phyloP scores from a whole-genome alignment of 1,140 invertebrate genomes.

The Aphidius ervi region DNA sequence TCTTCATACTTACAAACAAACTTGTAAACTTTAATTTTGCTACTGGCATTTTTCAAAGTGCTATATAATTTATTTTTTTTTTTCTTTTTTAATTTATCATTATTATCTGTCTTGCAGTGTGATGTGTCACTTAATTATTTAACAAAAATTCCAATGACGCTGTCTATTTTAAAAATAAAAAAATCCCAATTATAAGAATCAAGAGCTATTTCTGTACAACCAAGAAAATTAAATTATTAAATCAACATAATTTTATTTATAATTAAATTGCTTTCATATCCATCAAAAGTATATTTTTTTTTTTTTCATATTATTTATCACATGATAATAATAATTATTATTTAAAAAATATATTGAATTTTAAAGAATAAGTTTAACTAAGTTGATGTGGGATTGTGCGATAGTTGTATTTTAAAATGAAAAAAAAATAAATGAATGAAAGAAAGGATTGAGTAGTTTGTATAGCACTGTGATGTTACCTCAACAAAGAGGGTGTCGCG shows the following conservation, averaged over 20 bases:
- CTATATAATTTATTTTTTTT: slow-evolving; percentile 1
- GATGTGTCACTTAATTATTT: slow-evolving; percentile 49
- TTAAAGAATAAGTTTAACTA: no score
- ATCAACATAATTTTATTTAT: no score
- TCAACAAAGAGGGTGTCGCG: slow-evolving; percentile 50
- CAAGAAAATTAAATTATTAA: no score
- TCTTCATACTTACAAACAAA: slow-evolving; percentile 26
- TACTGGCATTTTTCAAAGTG: slow-evolving; percentile 18
- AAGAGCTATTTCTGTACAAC: no score
- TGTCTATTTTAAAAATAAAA: slow-evolving; percentile 31
- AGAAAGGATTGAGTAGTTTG: slow-evolving; percentile 51
- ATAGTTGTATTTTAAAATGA: slow-evolving; percentile 27
- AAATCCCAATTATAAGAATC: no score
- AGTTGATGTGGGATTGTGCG: slow-evolving; percentile 20
- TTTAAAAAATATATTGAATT: no score
- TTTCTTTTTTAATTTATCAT: neutral
- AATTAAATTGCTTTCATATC: no score
- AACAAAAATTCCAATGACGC: slow-evolving; percentile 52
- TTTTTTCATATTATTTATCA: no score
- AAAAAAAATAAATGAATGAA: slow-evolving; percentile 37
- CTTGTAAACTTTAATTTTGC: slow-evolving; percentile 19
- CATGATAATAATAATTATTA: no score
- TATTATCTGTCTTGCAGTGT: slow-evolving; percentile 1
- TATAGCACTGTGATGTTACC: slow-evolving; percentile 37
- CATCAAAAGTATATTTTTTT: no score